phyloP scores from a whole-genome alignment of 2,797 vertebrate genomes.

The Periparus ater region DNA sequence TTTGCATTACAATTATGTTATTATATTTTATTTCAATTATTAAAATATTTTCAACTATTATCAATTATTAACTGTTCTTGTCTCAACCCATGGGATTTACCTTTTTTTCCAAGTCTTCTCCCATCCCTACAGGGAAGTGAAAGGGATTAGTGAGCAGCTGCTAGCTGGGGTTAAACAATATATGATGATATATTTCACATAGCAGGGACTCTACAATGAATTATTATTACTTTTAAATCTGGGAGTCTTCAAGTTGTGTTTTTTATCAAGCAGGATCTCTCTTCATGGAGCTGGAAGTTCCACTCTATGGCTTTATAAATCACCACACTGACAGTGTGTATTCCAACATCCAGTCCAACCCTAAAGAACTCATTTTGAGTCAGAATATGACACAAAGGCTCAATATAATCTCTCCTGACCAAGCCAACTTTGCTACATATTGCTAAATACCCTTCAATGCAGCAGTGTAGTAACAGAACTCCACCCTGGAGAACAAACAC shows the following conservation, averaged over 20 bases:
- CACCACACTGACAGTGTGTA: neutral
- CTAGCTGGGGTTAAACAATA: neutral
- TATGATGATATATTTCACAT: too few relatives aligned
- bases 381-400: neutral
- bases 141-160: neutral
- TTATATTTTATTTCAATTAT: neutral
- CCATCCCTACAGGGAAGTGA: neutral
- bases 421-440: neutral
- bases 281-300: neutral
- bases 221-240: neutral
- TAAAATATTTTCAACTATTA: neutral
- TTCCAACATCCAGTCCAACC: neutral
- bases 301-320: neutral
- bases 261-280: neutral
- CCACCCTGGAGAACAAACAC: slow-evolving; percentile 24
- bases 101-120: neutral
- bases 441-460: neutral
- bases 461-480: neutral
- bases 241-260: neutral
- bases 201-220: neutral
- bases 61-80: neutral
- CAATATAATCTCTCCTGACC: neutral
- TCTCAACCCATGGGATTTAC: neutral
- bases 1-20: neutral
- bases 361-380: neutral